Conservation (phyloP, 2,797 vertebrate species). For the Lepilemur septentrionalis region DNA sequence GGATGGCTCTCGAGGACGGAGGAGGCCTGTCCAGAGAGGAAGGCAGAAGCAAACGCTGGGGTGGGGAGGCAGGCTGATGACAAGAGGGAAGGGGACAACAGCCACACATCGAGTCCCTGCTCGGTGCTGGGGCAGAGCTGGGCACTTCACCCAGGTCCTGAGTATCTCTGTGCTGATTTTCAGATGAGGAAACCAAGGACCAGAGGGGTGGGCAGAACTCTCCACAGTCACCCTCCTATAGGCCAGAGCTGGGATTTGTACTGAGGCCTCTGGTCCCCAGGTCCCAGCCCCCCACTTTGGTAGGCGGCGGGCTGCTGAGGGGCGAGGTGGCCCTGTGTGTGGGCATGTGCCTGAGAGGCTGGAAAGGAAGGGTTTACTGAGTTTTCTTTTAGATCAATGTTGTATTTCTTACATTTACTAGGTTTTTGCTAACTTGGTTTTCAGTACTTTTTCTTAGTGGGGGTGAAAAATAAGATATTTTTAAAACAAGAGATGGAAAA, state of each 20-base stretch:
- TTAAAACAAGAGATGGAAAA: background rate
- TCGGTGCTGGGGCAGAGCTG: background rate
- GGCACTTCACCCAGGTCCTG: no score
- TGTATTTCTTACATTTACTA: background rate
- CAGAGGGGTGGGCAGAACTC: background rate
- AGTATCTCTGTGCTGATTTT: background rate
- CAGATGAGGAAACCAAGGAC: background rate
- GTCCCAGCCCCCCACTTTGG: background rate
- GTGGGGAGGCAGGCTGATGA: background rate
- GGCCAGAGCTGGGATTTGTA: background rate
- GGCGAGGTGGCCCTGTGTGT: background rate
- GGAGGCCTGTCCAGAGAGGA: background rate
- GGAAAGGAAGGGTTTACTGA: background rate
- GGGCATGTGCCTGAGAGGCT: background rate
- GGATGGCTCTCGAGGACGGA: background rate
- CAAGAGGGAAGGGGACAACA: fast-evolving
- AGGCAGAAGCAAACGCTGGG: background rate
- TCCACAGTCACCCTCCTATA: background rate
- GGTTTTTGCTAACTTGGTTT: background rate
- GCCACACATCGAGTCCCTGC: fast-evolving
- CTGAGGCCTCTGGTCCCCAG: background rate
- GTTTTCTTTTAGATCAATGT: background rate
- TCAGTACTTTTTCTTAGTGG: background rate
- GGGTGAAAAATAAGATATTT: background rate
- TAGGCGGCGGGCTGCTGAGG: background rate